phyloP scores from a whole-genome alignment of 2,113 vertebrate genomes.

The Cacatua alba region DNA sequence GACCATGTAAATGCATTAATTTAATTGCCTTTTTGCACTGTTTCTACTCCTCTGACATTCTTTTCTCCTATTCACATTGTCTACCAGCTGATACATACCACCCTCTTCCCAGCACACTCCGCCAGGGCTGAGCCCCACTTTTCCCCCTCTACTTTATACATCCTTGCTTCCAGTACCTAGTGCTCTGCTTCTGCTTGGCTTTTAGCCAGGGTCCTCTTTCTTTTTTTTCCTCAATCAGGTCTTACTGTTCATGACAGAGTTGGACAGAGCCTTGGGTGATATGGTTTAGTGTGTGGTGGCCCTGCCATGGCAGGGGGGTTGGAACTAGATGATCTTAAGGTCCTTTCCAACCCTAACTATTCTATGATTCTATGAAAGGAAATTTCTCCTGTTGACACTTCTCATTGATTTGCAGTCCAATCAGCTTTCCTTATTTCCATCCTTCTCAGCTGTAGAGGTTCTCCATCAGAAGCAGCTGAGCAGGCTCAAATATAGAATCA shows the following conservation, averaged over 20 bases:
- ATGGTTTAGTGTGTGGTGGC: too few species aligned
- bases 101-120: background rate
- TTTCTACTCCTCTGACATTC: background rate
- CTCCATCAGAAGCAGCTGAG: background rate
- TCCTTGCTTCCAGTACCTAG: background rate
- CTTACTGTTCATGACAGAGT: background rate
- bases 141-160: background rate
- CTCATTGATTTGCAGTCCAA: background rate
- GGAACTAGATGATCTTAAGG: too few species aligned
- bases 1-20: background rate
- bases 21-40: background rate
- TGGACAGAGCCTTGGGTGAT: background rate
- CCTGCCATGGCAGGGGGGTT: too few species aligned
- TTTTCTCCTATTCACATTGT: background rate
- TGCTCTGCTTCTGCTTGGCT: background rate
- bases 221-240: background rate
- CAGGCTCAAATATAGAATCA: background rate
- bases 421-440: background rate
- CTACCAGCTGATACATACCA: accelerated
- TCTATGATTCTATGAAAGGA: background rate
- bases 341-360: background rate
- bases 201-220: background rate
- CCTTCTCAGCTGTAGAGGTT: background rate
- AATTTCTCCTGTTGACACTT: background rate
- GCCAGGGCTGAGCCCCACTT: background rate